Conservation (phyloP, 1,140 invertebrate genomes). For the Capitella teleta region DNA sequence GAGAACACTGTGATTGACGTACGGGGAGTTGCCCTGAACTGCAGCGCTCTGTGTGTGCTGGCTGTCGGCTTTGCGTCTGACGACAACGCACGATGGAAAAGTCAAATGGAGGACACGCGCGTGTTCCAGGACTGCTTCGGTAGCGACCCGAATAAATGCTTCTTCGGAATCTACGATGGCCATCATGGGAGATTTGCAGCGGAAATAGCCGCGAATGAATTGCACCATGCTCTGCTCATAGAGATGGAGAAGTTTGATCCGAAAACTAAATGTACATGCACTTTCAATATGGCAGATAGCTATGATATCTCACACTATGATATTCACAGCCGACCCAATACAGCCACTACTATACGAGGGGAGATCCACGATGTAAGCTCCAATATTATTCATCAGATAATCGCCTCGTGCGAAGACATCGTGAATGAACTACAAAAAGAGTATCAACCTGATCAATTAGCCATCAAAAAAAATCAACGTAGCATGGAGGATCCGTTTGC, state of each 20-base stretch:
- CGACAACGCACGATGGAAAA: conserved; percentile 30
- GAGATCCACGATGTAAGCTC: conserved; percentile 25
- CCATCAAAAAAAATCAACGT: conserved; percentile 14
- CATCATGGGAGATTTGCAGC: conserved; percentile 35
- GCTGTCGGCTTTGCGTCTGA: conserved; percentile 29
- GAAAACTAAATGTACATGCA: conserved; percentile 19
- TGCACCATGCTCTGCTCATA: conserved; percentile 30
- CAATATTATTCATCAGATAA: conserved; percentile 29
- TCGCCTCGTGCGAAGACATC: conserved; percentile 25
- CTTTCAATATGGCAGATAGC: conserved; percentile 17
- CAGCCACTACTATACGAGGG: not conserved
- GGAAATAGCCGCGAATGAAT: conserved; percentile 26
- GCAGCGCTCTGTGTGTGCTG: conserved; percentile 25
- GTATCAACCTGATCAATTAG: conserved; percentile 13
- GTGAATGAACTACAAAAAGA: conserved; percentile 16
- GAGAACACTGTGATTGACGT: conserved; percentile 21
- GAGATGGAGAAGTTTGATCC: conserved; percentile 33
- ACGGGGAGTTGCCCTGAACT: conserved; percentile 21
- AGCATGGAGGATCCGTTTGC: conserved; percentile 17
- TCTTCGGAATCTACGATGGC: conserved; percentile 35
- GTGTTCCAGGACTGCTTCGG: conserved; percentile 38
- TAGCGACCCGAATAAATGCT: conserved; percentile 32
- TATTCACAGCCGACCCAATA: conserved; percentile 11
- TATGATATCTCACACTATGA: conserved; percentile 23
- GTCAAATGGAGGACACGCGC: conserved; percentile 32